Evolutionary conservation across 2,797 vertebrate genomes (phyloP).

Genomic region (Poecilia gillii): DNA sequence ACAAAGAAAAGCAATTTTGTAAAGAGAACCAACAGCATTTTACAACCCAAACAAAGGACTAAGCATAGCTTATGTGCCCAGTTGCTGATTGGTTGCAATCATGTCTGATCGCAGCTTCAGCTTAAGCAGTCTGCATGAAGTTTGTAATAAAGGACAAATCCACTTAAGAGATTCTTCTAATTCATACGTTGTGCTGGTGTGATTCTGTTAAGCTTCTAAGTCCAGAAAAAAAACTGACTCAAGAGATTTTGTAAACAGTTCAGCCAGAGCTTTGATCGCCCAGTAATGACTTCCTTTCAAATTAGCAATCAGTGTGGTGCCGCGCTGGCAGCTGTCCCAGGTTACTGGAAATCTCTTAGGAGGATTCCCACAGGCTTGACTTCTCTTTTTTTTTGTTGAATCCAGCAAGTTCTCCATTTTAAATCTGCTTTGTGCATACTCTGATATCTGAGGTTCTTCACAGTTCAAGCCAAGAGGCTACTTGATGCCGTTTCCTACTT

Average conservation of each 20-base stretch:
- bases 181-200: constrained; percentile 6
- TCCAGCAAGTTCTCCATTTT: background rate
- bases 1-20: background rate
- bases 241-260: constrained; percentile 38
- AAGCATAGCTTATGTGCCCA: background rate
- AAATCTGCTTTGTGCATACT: background rate
- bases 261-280: constrained; percentile 70
- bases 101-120: background rate
- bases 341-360: constrained; percentile 37
- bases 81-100: background rate
- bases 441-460: background rate
- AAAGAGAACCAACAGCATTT: background rate
- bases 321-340: constrained; percentile 36
- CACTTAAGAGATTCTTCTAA: background rate
- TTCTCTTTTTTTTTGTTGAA: constrained; percentile 26
- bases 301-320: constrained; percentile 51
- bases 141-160: constrained; percentile 1
- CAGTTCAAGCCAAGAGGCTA: background rate
- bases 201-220: constrained; percentile 52
- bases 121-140: background rate
- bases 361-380: constrained; percentile 33
- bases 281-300: constrained; percentile 61
- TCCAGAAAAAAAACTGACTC: constrained; percentile 44
- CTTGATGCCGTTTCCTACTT: background rate
- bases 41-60: background rate